Base-by-base conservation (phyloP, 2,797 vertebrate genomes). In the Mastacembelus armatus region DNA sequence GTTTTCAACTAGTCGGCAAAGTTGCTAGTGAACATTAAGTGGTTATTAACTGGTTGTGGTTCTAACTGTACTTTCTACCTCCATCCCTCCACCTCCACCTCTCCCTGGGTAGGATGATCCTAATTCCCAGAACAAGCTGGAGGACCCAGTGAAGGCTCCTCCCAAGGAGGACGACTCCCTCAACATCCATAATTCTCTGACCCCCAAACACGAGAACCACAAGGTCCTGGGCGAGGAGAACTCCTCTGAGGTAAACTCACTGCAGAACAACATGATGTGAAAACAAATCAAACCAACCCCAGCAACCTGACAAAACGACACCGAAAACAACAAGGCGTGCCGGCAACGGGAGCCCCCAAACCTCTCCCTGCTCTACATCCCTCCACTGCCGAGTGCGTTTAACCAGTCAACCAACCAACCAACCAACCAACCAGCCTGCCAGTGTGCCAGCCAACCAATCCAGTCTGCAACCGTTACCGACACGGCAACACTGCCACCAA, bases 211-310 rank as follows among this genome's bases (percentile, higher is more conserved):
- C 1, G 96, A 97, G 64, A 94, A 95, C 66, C 93, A 95, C 87
- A 98, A 96, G 90, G 94, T 95, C 51, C 94, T 96, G 85, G 94
- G 88, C 77, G 95, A 92, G 81, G 97, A 95, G 10, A 94, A 92
- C 82, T 88, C 93, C 42, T 87, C 92, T 26, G 97, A 97, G 80
- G 95, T 95, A 85, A 97, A 97, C 91, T 98, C 96, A 71, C 94
- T 97, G 83, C 97, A 98, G 94, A 99, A 98, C 94, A 97, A 97
- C 94, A 93, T 97, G 94, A 96, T 97, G 89, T 98, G 80, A 72
- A 57, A 60, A 60, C 18, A 77, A 74, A 54, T 50, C 27, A 42
- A 59, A 47, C 66, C 74, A 55, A 52, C 72, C 50, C 68, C 83
- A 71, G 43, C 66, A 63, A 68, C 84, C 77, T 29, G 58, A 72